These are phyloP conservation scores for Gymnorhina tibicen DNA, from an alignment of 2,113 vertebrate genomes.

Conservation along the genomic window DNA sequence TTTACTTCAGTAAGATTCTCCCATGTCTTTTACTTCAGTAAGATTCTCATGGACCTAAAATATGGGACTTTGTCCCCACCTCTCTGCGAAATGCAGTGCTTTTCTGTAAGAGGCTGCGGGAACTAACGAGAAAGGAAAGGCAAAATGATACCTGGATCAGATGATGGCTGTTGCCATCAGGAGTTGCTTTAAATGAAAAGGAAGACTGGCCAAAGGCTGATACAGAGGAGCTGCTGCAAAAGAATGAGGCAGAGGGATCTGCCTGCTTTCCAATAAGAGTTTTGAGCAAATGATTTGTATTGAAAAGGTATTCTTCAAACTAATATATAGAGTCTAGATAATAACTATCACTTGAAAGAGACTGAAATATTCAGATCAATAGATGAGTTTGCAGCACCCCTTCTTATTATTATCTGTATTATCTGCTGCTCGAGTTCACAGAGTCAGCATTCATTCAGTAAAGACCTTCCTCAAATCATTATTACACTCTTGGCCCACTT, in stretches of 20 bases:
- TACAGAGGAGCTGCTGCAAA: not conserved
- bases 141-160: not conserved
- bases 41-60: not conserved
- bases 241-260: not conserved
- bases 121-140: not conserved
- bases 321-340: not conserved
- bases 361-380: constrained; percentile 2
- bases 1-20: not conserved
- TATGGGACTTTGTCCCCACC: not conserved
- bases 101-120: not conserved
- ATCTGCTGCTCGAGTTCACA: not conserved
- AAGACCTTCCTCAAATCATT: not conserved
- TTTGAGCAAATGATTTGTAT: not conserved
- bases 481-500: not conserved
- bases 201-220: not conserved
- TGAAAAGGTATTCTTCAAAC: constrained; percentile 9
- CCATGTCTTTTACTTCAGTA: not conserved
- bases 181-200: not conserved
- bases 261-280: not conserved
- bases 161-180: not conserved
- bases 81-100: not conserved
- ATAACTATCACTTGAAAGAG: not conserved
- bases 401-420: not conserved
- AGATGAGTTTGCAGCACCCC: not conserved
- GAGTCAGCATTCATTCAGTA: not conserved